Evolutionary conservation across 2,888 invertebrate genomes (phyloP).

Genomic region (Cybosia mesomella): DNA sequence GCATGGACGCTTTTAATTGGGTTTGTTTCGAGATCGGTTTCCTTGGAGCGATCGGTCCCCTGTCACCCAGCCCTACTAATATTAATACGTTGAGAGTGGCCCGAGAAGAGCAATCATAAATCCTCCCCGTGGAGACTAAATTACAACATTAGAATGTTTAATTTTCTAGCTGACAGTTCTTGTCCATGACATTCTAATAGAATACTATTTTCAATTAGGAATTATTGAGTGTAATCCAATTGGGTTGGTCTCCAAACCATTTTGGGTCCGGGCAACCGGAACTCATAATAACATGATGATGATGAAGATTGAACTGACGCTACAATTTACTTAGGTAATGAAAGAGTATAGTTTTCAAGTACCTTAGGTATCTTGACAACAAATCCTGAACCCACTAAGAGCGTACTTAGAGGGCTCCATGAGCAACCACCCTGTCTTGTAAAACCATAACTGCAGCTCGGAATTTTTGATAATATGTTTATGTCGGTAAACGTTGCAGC

Average conservation of each 20-base stretch:
- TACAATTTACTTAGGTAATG: too few species aligned
- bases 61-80: slow-evolving; percentile 49
- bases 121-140: slow-evolving; percentile 59
- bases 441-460: too few species aligned
- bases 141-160: slow-evolving; percentile 59
- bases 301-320: not conserved
- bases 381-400: too few species aligned
- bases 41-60: slow-evolving; percentile 45
- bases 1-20: slow-evolving; percentile 59
- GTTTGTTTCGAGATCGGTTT: slow-evolving; percentile 62
- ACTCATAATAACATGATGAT: too few species aligned
- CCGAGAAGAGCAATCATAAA: slow-evolving; percentile 62
- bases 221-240: not conserved
- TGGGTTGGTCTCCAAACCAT: not conserved
- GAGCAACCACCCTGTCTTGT: too few species aligned
- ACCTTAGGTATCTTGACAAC: too few species aligned
- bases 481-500: too few species aligned
- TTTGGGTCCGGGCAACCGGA: too few species aligned
- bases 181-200: slow-evolving; percentile 45
- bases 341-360: too few species aligned
- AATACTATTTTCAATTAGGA: slow-evolving; percentile 35
- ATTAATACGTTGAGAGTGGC: slow-evolving; percentile 59
- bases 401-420: too few species aligned
- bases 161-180: slow-evolving; percentile 48
- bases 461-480: too few species aligned